These are phyloP conservation scores for Chromobotia macracanthus DNA, from an alignment of 2,797 vertebrate genomes.

Conservation along the genomic window DNA sequence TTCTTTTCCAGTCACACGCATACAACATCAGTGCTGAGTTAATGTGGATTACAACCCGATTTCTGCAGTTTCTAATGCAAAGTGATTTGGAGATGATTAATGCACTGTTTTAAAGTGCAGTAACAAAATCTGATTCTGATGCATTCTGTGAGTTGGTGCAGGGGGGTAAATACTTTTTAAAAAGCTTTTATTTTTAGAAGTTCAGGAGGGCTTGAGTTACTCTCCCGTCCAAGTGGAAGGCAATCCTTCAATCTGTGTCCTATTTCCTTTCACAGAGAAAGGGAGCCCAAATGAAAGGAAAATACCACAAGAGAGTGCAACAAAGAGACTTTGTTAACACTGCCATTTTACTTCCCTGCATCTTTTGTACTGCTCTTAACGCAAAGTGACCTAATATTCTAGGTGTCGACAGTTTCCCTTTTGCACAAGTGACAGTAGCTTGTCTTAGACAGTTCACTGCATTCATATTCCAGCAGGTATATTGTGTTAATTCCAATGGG, in stretches of 20 bases:
- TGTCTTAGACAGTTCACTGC: conserved; percentile 21
- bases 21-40: background rate
- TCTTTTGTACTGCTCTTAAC: conserved; percentile 7
- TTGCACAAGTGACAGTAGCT: conserved; percentile 19
- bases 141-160: conserved; percentile 3
- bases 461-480: conserved; percentile 3
- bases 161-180: conserved; percentile 2
- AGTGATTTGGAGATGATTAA: conserved; percentile 11
- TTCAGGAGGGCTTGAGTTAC: conserved; percentile 15
- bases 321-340: conserved; percentile 43
- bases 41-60: background rate
- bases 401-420: background rate
- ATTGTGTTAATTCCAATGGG: conserved; percentile 1
- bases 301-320: background rate
- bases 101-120: background rate
- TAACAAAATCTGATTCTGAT: background rate
- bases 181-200: conserved; percentile 33
- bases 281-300: background rate
- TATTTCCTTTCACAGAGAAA: conserved; percentile 21
- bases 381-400: conserved; percentile 19
- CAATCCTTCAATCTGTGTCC: conserved; percentile 31
- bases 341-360: conserved; percentile 12
- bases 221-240: conserved; percentile 13
- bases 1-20: background rate
- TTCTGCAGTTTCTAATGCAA: background rate